These are phyloP conservation scores for Hapalemur alaotrensis DNA, from an alignment of 2,797 vertebrate genomes.

Conservation along the genomic window DNA sequence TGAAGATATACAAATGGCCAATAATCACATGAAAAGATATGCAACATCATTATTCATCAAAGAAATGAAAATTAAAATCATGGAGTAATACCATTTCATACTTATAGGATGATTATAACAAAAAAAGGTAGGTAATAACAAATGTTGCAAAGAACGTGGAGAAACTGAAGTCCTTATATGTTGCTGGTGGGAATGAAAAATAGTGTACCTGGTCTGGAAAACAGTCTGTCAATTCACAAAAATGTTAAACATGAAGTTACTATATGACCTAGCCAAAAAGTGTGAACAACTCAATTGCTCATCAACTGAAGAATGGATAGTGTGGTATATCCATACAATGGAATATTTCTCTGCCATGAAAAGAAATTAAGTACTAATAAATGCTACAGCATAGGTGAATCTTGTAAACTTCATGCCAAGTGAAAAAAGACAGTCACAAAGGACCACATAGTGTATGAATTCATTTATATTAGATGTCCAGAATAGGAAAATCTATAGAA, in stretches of 20 bases:
- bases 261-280: neutral
- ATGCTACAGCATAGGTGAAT: neutral
- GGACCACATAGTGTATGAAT: neutral
- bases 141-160: neutral
- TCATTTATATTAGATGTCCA: neutral
- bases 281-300: neutral
- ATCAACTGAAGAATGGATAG: neutral
- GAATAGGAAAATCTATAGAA: neutral
- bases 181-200: neutral
- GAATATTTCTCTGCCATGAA: neutral
- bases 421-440: neutral
- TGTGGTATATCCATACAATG: neutral
- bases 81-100: neutral
- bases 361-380: neutral
- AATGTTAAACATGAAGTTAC: constrained; percentile 9
- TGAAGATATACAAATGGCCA: neutral
- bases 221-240: neutral
- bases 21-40: neutral
- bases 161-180: neutral
- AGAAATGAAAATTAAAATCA: neutral
- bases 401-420: neutral
- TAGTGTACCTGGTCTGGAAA: neutral
- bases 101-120: neutral
- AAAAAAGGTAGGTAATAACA: neutral
- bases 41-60: neutral